These are phyloP conservation scores for Formica selysi DNA, from an alignment of 1,140 invertebrate genomes.

Conservation along the genomic window DNA sequence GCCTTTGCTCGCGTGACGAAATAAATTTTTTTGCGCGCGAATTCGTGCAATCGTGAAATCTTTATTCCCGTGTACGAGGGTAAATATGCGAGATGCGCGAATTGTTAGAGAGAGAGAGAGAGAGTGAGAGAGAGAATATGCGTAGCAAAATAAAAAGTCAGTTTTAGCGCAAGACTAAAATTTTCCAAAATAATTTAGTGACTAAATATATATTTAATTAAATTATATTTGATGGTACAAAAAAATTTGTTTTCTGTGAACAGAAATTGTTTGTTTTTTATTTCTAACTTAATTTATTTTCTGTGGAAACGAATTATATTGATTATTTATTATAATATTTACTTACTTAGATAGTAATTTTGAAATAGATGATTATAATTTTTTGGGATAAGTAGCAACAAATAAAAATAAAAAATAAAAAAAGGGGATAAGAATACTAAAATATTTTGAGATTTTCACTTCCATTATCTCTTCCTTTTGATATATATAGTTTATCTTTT, in stretches of 20 bases:
- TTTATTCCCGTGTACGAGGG: constrained; percentile 31
- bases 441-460: not conserved
- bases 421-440: not conserved
- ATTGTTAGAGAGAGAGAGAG: not conserved
- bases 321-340: not conserved
- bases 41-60: constrained; percentile 52
- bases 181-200: constrained; percentile 22
- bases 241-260: not conserved
- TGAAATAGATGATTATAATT: not conserved
- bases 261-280: not conserved
- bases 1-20: constrained; percentile 33
- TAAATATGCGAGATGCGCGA: constrained; percentile 28
- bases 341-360: not conserved
- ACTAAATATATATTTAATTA: not conserved
- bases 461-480: too few species aligned
- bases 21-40: constrained; percentile 64
- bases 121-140: not conserved
- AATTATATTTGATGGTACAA: not conserved
- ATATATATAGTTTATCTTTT: not conserved
- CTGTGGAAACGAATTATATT: not conserved
- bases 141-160: not conserved
- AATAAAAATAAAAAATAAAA: not conserved
- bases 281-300: not conserved
- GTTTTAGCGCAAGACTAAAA: not conserved
- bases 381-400: not conserved